Evolutionary conservation across 2,888 invertebrate species (phyloP).

Genomic region (Chrysina gloriosa): DNA sequence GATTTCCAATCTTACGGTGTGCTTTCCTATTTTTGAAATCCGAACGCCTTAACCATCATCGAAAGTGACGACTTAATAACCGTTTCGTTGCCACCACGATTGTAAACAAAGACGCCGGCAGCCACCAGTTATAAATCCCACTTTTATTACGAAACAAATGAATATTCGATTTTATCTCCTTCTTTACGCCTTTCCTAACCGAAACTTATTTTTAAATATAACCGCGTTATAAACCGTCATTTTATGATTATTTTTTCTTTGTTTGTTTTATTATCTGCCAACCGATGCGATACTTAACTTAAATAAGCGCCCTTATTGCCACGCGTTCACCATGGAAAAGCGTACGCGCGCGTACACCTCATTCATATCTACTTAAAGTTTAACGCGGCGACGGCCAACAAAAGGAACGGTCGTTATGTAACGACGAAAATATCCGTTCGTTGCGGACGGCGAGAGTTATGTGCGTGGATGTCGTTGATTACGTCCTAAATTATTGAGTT

Average conservation of each 20-base stretch:
- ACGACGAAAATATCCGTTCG: conserved; percentile 11
- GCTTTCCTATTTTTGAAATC: too few species aligned
- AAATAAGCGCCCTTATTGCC: not conserved
- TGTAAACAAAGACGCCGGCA: too few species aligned
- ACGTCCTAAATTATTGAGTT: conserved; percentile 26
- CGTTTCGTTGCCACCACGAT: too few species aligned
- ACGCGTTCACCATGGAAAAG: not conserved
- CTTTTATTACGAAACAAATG: too few species aligned
- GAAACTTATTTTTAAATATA: not conserved
- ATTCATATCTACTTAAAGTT: conserved; percentile 16
- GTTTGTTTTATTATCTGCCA: too few species aligned
- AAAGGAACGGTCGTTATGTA: conserved; percentile 17
- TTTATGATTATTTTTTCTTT: not conserved
- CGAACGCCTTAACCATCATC: too few species aligned
- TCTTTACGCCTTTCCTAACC: too few species aligned
- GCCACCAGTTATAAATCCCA: too few species aligned
- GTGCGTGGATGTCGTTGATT: conserved; percentile 28
- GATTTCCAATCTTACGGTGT: too few species aligned
- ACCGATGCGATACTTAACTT: not conserved
- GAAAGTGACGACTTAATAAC: too few species aligned
- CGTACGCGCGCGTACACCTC: not conserved
- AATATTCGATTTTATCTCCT: too few species aligned
- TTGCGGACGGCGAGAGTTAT: conserved; percentile 7
- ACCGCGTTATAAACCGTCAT: not conserved
- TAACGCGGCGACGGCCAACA: conserved; percentile 4